Conservation (phyloP, 1,140 invertebrate species). For the Papilio polytes region DNA sequence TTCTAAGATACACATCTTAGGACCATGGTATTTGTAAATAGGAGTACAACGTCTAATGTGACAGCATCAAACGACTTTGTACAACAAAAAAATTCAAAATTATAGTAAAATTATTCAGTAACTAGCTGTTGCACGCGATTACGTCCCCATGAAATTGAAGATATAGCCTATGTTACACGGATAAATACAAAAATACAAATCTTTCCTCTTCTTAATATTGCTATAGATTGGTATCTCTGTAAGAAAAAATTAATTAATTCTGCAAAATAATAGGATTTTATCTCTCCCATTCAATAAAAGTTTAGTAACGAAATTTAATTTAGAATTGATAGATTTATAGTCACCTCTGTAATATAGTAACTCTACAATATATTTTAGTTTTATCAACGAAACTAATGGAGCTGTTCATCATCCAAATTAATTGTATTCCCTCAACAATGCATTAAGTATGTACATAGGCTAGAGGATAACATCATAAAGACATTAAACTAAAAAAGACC, state of each 20-base stretch:
- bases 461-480: not conserved
- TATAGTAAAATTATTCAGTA: too few relatives aligned
- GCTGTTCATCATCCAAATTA: not conserved
- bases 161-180: too few relatives aligned
- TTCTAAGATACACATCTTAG: constrained; percentile 67
- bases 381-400: not conserved
- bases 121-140: too few relatives aligned
- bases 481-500: not conserved
- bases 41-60: not conserved
- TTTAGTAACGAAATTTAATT: not conserved
- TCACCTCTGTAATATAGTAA: not conserved
- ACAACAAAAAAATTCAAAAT: not conserved
- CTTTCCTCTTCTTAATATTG: too few relatives aligned
- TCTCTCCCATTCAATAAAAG: not conserved
- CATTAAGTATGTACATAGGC: not conserved
- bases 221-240: not conserved
- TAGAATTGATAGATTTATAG: not conserved
- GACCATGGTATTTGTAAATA: constrained; percentile 41
- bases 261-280: not conserved
- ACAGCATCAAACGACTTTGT: not conserved
- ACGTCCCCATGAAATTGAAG: too few relatives aligned
- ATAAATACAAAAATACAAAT: too few relatives aligned
- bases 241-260: not conserved
- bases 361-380: not conserved
- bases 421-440: not conserved